Conservation (phyloP, 2,113 vertebrate genomes). For the Oceanites oceanicus region DNA sequence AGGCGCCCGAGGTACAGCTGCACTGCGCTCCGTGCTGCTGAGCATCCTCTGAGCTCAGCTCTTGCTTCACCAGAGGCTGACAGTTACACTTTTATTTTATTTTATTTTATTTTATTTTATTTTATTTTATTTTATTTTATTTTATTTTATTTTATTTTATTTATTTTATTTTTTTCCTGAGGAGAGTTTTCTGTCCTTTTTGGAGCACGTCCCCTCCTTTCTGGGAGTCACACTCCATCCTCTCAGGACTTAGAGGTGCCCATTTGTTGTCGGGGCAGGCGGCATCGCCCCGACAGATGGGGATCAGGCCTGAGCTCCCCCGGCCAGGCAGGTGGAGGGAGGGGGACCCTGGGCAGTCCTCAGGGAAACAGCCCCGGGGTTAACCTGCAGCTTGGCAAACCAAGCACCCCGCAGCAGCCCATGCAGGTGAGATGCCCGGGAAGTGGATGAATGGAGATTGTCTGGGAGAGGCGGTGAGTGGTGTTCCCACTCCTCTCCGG, state of each 20-base stretch:
- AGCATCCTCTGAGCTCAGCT: neutral
- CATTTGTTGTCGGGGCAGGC: no score
- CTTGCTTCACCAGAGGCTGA: neutral
- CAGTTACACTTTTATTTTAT: accelerated
- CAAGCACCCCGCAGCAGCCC: neutral
- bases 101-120: neutral
- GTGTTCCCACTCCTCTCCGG: neutral
- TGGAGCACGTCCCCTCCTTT: neutral
- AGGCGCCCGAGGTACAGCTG: neutral
- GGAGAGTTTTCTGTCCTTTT: neutral
- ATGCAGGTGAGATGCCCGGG: neutral
- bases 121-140: neutral
- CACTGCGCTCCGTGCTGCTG: neutral
- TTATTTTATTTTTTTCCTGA: neutral
- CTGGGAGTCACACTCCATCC: no score
- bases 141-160: neutral
- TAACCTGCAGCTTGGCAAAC: neutral
- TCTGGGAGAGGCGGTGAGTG: accelerated
- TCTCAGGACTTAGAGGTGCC: accelerated
- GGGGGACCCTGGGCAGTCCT: neutral
- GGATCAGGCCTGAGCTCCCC: neutral
- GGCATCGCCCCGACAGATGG: accelerated
- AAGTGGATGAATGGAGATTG: neutral
- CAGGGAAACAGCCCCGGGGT: neutral
- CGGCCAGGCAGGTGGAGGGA: neutral